Evolutionary conservation across 2,888 invertebrate species (phyloP), one percentile per base, ranked within the genome.

Genomic region (Dusona sp.): DNA sequence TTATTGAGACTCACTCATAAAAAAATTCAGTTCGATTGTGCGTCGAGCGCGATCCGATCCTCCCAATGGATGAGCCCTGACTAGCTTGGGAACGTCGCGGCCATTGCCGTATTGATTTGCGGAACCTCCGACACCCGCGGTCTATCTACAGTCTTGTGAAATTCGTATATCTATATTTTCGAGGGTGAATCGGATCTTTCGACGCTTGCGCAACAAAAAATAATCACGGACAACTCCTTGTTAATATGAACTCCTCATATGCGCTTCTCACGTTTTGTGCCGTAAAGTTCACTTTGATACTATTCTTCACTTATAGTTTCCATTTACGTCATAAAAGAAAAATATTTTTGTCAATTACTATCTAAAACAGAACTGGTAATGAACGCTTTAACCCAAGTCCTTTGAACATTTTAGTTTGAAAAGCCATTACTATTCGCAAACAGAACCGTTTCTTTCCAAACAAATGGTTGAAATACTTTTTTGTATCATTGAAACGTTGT

Each of bases 81-180:
- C 93, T 94, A 92, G 89, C 90, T 90, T 88, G 90, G 90, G 89
- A 91, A 90, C 89, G 91, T 92, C 92, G 82, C 82, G 92, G 94
- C 92, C 93, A 93, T 93, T 92, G 92, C 91, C 92, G 93, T 94
- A 94, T 94, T 93, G 94, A 94, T 94, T 93, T 87, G 87, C 82
- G 48, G 82, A 74, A 70, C 74, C 75, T 79, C 81, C 88, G 65
- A 87, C 83, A 86, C 87, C 88, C 85, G 54, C 42, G 51, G 11
- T 19, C 51, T 54, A 57, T 45, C 25, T 29, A 29, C 57, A 36
- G 22, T 61, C 19, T 0, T 22, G 36, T 42, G 19, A 29, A 61
- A 33, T 51, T 9, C 48, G 2, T 72, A 61, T 54, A 48, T 48
- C 9, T 70, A 61, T 33, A 13, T 57, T 9, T 36, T 29, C 45